These are phyloP conservation scores for Axinella damicornis DNA, from an alignment of 37 sponge, comb jelly and placozoan genomes.

Conservation along the genomic window DNA sequence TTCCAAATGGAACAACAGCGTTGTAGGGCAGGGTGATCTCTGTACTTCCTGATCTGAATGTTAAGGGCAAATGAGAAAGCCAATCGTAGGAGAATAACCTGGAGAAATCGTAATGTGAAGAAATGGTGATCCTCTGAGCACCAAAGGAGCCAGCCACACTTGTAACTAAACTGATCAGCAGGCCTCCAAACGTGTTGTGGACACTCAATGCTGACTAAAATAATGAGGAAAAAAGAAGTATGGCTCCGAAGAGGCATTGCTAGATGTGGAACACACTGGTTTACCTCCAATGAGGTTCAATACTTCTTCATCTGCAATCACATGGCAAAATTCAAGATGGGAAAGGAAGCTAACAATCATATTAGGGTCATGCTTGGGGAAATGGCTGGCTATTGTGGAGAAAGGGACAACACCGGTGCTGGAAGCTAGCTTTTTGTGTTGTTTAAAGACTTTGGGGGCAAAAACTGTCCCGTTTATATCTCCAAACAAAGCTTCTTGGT, in stretches of 20 bases:
- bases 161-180: not conserved
- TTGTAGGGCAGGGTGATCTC: not conserved
- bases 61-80: slow-evolving; percentile 24
- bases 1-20: slow-evolving; percentile 38
- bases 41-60: not conserved
- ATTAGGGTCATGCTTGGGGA: slow-evolving; percentile 12
- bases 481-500: not conserved
- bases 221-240: slow-evolving; percentile 36
- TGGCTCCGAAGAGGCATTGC: not conserved
- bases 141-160: not conserved
- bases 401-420: slow-evolving; percentile 14
- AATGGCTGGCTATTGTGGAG: not conserved
- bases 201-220: not conserved
- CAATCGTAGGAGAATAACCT: slow-evolving; percentile 21
- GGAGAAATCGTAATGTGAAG: slow-evolving; percentile 35
- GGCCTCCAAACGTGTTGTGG: not conserved
- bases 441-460: slow-evolving; percentile 2
- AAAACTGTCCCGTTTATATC: slow-evolving; percentile 19
- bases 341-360: slow-evolving; percentile 21
- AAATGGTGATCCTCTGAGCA: not conserved
- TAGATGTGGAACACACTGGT: not conserved
- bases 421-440: not conserved
- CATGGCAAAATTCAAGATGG: slow-evolving; percentile 33
- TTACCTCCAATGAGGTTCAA: not conserved
- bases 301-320: not conserved